Evolutionary conservation across 92 coral and sea anemone species (phyloP).

Genomic region (Blastomussa wellsi): DNA sequence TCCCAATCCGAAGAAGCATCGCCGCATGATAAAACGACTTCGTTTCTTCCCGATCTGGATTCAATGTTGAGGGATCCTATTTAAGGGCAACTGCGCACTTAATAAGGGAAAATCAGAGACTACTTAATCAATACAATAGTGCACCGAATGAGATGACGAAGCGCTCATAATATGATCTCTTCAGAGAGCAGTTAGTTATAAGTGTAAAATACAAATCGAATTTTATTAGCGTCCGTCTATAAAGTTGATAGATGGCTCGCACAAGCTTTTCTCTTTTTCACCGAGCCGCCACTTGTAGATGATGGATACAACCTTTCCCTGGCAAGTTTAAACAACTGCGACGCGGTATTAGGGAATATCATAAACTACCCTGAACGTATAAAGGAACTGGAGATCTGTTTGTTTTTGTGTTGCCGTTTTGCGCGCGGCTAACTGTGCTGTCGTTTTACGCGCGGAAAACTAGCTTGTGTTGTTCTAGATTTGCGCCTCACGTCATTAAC

Average conservation of each 20-base stretch:
- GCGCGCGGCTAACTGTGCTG: background rate
- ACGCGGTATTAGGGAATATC: constrained; percentile 27
- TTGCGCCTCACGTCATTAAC: background rate
- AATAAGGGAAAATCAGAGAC: background rate
- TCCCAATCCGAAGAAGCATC: constrained; percentile 19
- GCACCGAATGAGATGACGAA: background rate
- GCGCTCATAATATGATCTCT: background rate
- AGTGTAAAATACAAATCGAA: constrained; percentile 1
- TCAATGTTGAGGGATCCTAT: background rate
- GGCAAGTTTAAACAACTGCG: constrained; percentile 18
- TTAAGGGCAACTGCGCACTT: background rate
- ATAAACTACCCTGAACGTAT: constrained; percentile 22
- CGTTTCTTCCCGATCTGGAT: background rate
- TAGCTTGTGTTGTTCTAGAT: background rate
- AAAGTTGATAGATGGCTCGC: constrained; percentile 27
- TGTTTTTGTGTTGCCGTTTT: background rate
- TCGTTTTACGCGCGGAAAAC: background rate
- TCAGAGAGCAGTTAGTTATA: constrained; percentile 14
- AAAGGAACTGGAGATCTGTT: constrained; percentile 19
- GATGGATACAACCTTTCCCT: constrained; percentile 23
- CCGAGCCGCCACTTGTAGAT: background rate
- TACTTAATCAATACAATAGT: background rate
- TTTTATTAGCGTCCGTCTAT: constrained; percentile 10
- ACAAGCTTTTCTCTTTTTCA: constrained; percentile 20
- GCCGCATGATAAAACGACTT: background rate